Percentiles rank a stretch among this genome's conserved stretches.
phyloP scores from a whole-genome alignment of 2,113 vertebrate genomes.

The Ifrita kowaldi region DNA sequence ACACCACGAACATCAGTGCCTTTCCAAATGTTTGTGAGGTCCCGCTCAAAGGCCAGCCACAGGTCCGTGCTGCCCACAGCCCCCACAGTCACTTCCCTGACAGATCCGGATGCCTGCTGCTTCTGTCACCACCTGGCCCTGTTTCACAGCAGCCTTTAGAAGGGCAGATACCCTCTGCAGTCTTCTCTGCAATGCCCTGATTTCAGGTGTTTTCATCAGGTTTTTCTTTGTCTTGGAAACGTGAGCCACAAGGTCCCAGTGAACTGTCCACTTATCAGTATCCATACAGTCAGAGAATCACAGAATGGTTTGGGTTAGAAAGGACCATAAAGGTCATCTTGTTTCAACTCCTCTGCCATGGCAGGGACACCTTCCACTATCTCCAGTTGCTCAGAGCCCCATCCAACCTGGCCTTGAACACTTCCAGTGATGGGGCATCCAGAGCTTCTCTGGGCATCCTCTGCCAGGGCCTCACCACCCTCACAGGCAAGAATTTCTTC shows the following conservation, averaged over 20 bases:
- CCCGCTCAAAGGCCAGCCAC: background rate
- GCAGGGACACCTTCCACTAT: background rate
- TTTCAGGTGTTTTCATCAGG: background rate
- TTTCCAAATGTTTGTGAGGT: background rate
- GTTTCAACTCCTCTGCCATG: background rate
- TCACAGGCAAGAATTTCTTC: background rate
- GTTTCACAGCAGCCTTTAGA: background rate
- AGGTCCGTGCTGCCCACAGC: background rate
- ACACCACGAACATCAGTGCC: background rate
- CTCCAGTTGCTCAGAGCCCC: background rate
- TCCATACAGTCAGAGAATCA: background rate
- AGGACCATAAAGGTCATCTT: background rate
- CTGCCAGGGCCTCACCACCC: background rate
- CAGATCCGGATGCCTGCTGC: background rate
- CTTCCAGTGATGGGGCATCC: accelerated
- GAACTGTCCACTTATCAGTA: background rate
- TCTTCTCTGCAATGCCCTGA: background rate
- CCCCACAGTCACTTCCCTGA: accelerated
- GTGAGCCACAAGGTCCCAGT: accelerated
- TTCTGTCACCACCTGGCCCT: accelerated
- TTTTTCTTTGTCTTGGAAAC: background rate
- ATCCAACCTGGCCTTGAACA: background rate
- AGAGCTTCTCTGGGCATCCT: background rate
- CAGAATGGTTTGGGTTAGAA: background rate
- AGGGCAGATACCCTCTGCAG: background rate